These are phyloP conservation scores for Heptranchias perlo DNA, from an alignment of 2,113 vertebrate species.

Conservation along the genomic window DNA sequence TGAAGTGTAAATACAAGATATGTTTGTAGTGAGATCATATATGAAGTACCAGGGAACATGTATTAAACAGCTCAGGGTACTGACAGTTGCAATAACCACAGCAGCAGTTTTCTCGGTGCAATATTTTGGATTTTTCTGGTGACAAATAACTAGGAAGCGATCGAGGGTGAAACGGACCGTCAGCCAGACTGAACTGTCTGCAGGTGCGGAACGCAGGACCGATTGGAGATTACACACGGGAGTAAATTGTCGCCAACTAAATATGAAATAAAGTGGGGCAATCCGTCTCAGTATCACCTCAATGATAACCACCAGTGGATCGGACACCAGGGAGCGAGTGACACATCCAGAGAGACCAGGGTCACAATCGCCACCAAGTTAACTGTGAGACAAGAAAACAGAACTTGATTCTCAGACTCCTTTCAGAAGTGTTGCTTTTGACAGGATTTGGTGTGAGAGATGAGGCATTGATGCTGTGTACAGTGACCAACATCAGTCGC, in stretches of 20 bases:
- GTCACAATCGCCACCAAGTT: neutral
- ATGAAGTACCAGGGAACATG: neutral
- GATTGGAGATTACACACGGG: neutral
- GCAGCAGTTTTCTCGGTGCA: neutral
- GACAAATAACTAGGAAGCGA: neutral
- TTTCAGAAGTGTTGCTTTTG: too few species aligned
- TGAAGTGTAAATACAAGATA: neutral
- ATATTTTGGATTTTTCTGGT: neutral
- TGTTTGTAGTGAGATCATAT: too few species aligned
- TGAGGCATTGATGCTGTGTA: too few species aligned
- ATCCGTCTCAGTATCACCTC: neutral
- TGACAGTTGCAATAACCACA: neutral
- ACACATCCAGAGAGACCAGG: neutral
- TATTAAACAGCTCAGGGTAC: neutral
- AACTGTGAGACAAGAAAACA: neutral
- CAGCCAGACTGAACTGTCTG: neutral
- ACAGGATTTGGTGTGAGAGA: too few species aligned
- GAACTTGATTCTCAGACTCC: too few species aligned
- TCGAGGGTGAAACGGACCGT: neutral
- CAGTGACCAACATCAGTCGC: too few species aligned
- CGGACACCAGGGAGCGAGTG: neutral
- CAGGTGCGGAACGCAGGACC: neutral
- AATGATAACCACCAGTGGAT: neutral
- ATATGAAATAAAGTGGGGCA: neutral
- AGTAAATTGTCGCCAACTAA: too few species aligned